Percentiles rank a stretch among this genome's conserved stretches.
Conservation (phyloP, 2,888 invertebrate genomes). For the Dioctria linearis region DNA sequence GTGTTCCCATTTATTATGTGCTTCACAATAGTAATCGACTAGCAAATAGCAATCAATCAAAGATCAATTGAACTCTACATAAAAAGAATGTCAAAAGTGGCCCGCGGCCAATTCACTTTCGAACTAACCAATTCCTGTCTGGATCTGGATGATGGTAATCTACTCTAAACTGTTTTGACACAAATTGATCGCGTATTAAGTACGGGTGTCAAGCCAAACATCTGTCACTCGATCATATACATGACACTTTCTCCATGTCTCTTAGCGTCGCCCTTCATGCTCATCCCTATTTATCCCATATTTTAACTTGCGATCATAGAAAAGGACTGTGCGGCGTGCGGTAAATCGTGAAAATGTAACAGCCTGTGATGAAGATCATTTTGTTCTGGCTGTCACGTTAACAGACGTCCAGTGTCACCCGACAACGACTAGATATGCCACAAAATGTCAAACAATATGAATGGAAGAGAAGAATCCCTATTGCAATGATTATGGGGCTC, state of each 20-base stretch:
- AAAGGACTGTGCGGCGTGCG: background rate
- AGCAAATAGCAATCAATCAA: too few species aligned
- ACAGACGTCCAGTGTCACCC: slow-evolving; percentile 56
- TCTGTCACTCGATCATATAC: slow-evolving; percentile 58
- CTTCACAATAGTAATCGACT: too few species aligned
- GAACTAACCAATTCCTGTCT: too few species aligned
- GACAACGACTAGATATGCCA: slow-evolving; percentile 58
- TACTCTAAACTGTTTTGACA: slow-evolving; percentile 41
- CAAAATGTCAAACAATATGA: slow-evolving; percentile 59
- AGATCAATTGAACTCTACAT: too few species aligned
- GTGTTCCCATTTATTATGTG: too few species aligned
- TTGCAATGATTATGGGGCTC: background rate
- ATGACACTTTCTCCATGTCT: slow-evolving; percentile 50
- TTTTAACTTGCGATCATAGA: slow-evolving; percentile 3
- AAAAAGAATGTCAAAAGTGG: too few species aligned
- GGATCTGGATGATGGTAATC: slow-evolving; percentile 8
- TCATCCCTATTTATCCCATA: slow-evolving; percentile 45
- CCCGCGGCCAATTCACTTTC: too few species aligned
- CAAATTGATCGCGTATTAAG: slow-evolving; percentile 50
- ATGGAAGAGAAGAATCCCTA: slow-evolving; percentile 54
- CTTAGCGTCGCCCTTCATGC: slow-evolving; percentile 10
- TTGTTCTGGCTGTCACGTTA: slow-evolving; percentile 57
- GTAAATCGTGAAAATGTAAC: slow-evolving; percentile 36
- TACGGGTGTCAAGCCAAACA: slow-evolving; percentile 53
- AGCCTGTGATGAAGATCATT: slow-evolving; percentile 54